Evolutionary conservation across 2,797 vertebrate genomes (phyloP).

Genomic region (Sebastes wilsoni): DNA sequence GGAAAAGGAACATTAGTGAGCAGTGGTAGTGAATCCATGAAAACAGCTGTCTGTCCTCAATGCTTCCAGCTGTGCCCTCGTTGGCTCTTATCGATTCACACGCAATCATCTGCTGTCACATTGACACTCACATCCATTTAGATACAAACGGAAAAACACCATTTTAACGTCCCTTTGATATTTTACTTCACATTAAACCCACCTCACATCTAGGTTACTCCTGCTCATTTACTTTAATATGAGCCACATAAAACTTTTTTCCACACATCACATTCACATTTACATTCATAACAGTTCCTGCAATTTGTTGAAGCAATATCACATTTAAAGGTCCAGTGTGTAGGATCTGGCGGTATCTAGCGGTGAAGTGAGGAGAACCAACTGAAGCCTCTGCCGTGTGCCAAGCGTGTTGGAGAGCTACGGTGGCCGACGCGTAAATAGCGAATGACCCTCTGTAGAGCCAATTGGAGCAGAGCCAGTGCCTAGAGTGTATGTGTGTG

Average conservation of each 20-base stretch:
- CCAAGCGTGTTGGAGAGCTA: no score
- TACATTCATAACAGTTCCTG: background rate
- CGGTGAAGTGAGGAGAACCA: no score
- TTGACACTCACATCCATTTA: slow-evolving; percentile 9
- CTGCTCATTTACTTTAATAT: background rate
- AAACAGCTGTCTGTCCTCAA: slow-evolving; percentile 42
- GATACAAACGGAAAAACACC: background rate
- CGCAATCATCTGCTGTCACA: slow-evolving; percentile 39
- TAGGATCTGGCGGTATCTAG: no score
- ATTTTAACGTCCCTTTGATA: background rate
- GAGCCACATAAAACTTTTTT: background rate
- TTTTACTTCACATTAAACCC: background rate
- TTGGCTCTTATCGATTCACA: slow-evolving; percentile 37
- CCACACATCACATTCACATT: background rate
- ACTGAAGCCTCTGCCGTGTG: no score
- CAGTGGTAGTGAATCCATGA: background rate
- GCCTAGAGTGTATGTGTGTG: no score
- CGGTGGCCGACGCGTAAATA: no score
- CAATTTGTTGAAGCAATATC: background rate
- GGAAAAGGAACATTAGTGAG: background rate
- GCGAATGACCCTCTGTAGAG: no score
- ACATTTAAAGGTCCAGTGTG: no score
- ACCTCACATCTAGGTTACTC: no score
- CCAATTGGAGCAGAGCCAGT: no score
- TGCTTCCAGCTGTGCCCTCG: slow-evolving; percentile 29